Evolutionary conservation across 2,113 vertebrate species (phyloP).

Genomic region (Scomber colias): DNA sequence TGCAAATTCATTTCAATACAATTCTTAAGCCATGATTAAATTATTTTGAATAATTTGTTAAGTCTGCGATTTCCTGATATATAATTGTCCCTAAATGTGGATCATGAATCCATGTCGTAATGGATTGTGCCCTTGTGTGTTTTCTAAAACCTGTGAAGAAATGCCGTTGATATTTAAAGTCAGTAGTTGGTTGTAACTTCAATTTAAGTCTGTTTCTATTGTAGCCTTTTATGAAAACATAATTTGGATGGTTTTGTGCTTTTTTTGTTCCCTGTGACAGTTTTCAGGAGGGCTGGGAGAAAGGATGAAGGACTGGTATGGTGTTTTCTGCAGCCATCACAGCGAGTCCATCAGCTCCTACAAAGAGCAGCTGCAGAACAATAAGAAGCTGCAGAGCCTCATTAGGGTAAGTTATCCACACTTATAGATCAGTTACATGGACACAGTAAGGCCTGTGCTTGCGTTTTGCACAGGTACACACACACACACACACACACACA

Average conservation of each 20-base stretch:
- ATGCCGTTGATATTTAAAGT: no score
- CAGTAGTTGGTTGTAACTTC: background rate
- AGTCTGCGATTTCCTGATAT: no score
- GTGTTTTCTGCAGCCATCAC: slow-evolving; percentile 90
- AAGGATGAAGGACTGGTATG: slow-evolving; percentile 87
- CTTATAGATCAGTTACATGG: background rate
- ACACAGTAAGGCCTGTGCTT: background rate
- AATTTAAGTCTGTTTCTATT: background rate
- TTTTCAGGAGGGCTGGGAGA: slow-evolving; percentile 91
- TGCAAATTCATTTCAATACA: no score
- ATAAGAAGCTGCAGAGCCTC: slow-evolving; percentile 92
- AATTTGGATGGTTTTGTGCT: background rate
- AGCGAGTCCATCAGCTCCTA: slow-evolving; percentile 88
- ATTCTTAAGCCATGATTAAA: no score
- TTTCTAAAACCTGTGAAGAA: no score
- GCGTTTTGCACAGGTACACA: background rate
- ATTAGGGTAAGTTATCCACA: slow-evolving; percentile 85
- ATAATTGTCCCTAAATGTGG: no score
- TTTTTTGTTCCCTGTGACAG: slow-evolving; percentile 68
- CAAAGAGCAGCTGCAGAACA: slow-evolving; percentile 92
- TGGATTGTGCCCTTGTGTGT: no score
- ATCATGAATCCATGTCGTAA: no score
- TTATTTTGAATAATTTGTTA: no score
- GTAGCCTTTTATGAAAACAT: background rate
- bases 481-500: no score